phyloP scores from a whole-genome alignment of 2,797 vertebrate genomes.

The Nannoperca obscura region DNA sequence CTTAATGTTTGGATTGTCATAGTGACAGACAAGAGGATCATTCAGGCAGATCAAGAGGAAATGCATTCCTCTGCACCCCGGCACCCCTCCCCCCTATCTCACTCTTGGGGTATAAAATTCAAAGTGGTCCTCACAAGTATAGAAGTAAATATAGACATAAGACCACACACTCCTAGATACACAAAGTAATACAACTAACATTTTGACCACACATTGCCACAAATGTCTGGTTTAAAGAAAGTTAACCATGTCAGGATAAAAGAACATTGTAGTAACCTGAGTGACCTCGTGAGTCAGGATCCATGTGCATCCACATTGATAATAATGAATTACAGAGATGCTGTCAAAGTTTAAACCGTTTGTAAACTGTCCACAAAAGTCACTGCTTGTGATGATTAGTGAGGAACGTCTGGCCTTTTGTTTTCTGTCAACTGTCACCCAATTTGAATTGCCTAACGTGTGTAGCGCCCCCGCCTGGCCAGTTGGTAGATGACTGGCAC shows the following conservation, averaged over 20 bases:
- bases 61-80: too few species aligned
- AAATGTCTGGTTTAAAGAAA: not conserved
- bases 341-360: not conserved
- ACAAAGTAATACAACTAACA: not conserved
- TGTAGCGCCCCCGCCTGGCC: slow-evolving; percentile 39
- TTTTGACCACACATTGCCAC: not conserved
- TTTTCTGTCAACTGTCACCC: not conserved
- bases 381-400: not conserved
- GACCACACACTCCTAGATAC: too few species aligned
- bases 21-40: slow-evolving; percentile 75
- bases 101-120: not conserved
- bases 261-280: not conserved
- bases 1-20: slow-evolving; percentile 67
- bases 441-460: not conserved
- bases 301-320: not conserved
- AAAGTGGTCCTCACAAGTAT: not conserved
- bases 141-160: not conserved
- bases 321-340: not conserved
- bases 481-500: not conserved
- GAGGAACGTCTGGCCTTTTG: not conserved
- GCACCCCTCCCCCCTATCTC: too few species aligned
- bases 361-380: not conserved
- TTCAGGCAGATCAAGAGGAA: too few species aligned
- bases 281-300: too few species aligned
- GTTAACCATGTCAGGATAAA: not conserved